Evolutionary conservation across 2,113 vertebrate species (phyloP).

Genomic region (Aepyceros melampus): DNA sequence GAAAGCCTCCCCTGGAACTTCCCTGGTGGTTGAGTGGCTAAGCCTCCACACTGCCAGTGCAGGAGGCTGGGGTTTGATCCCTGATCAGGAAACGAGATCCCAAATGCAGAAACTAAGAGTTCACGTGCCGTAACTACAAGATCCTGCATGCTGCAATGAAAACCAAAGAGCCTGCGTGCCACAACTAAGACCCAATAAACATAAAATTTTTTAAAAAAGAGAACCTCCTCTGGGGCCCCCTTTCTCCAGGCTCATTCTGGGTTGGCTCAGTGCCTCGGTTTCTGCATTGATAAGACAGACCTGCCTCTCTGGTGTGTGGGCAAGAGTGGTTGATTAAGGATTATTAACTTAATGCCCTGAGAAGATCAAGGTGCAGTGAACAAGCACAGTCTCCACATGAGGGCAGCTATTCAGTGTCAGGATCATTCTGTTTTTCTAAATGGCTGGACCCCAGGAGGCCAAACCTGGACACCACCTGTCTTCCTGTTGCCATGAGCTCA

Average conservation of each 20-base stretch:
- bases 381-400: neutral
- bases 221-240: neutral
- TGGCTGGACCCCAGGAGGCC: neutral
- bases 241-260: neutral
- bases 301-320: neutral
- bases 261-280: neutral
- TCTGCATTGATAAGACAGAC: neutral
- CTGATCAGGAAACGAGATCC: neutral
- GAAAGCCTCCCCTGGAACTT: neutral
- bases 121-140: neutral
- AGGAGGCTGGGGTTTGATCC: neutral
- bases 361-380: neutral
- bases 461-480: neutral
- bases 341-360: neutral
- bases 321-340: neutral
- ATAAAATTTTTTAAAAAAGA: neutral
- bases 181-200: neutral
- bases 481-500: neutral
- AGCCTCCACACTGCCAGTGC: accelerated
- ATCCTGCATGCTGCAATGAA: neutral
- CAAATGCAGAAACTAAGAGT: neutral
- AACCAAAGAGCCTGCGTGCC: neutral
- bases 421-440: neutral
- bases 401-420: neutral
- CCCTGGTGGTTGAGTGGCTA: neutral